Percentiles rank a stretch among this genome's conserved stretches.
Evolutionary conservation across 2,888 invertebrate species (phyloP).

Genomic region (Corbicula japonica): DNA sequence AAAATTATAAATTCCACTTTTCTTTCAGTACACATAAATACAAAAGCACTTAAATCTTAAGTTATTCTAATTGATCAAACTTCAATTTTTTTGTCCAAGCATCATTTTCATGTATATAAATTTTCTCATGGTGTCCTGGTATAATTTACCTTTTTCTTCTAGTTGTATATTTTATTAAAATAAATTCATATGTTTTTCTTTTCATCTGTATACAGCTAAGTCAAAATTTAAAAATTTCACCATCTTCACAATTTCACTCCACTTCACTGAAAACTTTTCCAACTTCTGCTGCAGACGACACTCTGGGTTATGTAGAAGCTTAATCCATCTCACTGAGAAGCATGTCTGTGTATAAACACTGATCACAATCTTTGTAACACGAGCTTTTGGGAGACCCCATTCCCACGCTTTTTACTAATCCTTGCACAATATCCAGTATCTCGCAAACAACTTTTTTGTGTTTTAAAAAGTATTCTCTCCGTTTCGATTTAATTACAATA

Average conservation of each 20-base stretch:
- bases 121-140: too few relatives aligned
- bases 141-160: too few relatives aligned
- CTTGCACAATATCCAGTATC: constrained; percentile 50
- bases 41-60: too few relatives aligned
- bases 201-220: not conserved
- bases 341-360: constrained; percentile 67
- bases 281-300: constrained; percentile 17
- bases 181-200: constrained; percentile 1
- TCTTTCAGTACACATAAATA: too few relatives aligned
- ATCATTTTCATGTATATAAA: too few relatives aligned
- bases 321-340: constrained; percentile 50
- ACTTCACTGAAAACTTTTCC: constrained; percentile 9
- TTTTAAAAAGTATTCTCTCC: too few relatives aligned
- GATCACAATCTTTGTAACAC: constrained; percentile 66
- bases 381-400: constrained; percentile 54
- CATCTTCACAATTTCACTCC: constrained; percentile 4
- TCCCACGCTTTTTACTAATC: constrained; percentile 70
- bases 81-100: too few relatives aligned
- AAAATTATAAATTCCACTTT: too few relatives aligned
- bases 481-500: too few relatives aligned
- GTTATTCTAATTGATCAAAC: too few relatives aligned
- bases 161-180: too few relatives aligned
- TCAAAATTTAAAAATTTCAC: not conserved
- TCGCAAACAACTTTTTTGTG: constrained; percentile 30
- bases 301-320: not conserved